Evolutionary conservation across 92 coral and sea anemone species (phyloP).

Genomic region (Zoanthus solanderi): DNA sequence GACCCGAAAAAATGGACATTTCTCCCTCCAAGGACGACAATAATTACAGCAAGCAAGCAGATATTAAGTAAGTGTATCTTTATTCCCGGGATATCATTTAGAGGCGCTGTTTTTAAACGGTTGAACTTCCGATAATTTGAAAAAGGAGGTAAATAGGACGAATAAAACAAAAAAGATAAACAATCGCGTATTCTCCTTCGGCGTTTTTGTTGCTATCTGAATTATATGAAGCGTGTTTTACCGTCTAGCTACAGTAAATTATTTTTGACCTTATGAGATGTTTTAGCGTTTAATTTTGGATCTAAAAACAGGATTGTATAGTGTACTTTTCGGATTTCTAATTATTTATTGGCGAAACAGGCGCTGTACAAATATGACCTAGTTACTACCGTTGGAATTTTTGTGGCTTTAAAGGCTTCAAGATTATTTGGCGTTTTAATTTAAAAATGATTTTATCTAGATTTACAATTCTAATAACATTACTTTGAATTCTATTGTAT

Average conservation of each 20-base stretch:
- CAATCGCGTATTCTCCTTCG: constrained; percentile 32
- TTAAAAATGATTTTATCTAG: not conserved
- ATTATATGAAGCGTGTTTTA: constrained; percentile 14
- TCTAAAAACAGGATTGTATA: not conserved
- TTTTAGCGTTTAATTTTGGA: not conserved
- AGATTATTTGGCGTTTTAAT: not conserved
- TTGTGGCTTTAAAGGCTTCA: not conserved
- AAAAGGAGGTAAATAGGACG: not conserved
- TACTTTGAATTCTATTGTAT: too few relatives aligned
- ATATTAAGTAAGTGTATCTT: constrained; percentile 29
- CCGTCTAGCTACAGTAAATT: not conserved
- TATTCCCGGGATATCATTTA: not conserved
- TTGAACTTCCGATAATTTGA: not conserved
- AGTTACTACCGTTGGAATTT: constrained; percentile 20
- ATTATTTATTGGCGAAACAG: not conserved
- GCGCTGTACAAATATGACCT: not conserved
- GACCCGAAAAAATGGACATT: constrained; percentile 46
- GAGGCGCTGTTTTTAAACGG: not conserved
- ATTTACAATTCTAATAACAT: too few relatives aligned
- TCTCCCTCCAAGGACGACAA: constrained; percentile 22
- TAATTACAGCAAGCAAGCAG: constrained; percentile 16
- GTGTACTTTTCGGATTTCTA: not conserved
- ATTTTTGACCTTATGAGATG: constrained; percentile 2
- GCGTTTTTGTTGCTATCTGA: not conserved
- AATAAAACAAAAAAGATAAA: constrained; percentile 24